Evolutionary conservation across 2,113 vertebrate species (phyloP).

Genomic region (Sus scrofa): T2T-Sscrofa CM000822.6:9147501-9148000

Average conservation of each 20-base stretch:
- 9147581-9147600: slow-evolving; percentile 36
- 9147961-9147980: slow-evolving; percentile 64
- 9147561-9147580: background rate
- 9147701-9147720: background rate
- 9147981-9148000: slow-evolving; percentile 25
- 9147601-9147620: background rate
- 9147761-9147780: slow-evolving; percentile 58
- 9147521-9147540: background rate
- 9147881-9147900: slow-evolving; percentile 37
- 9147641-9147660: slow-evolving; percentile 24
- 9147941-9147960: slow-evolving; percentile 38
- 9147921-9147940: slow-evolving; percentile 56
- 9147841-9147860: background rate
- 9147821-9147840: slow-evolving; percentile 41
- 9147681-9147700: background rate
- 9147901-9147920: background rate
- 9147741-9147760: slow-evolving; percentile 53
- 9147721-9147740: slow-evolving; percentile 52
- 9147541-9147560: background rate
- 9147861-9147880: background rate
- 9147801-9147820: slow-evolving; percentile 57
- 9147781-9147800: slow-evolving; percentile 72
- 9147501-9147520: background rate
- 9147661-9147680: background rate
- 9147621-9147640: slow-evolving; percentile 51